Evolutionary conservation across 2,797 vertebrate genomes (phyloP).

Genomic region (Onychomys arenicola): DNA sequence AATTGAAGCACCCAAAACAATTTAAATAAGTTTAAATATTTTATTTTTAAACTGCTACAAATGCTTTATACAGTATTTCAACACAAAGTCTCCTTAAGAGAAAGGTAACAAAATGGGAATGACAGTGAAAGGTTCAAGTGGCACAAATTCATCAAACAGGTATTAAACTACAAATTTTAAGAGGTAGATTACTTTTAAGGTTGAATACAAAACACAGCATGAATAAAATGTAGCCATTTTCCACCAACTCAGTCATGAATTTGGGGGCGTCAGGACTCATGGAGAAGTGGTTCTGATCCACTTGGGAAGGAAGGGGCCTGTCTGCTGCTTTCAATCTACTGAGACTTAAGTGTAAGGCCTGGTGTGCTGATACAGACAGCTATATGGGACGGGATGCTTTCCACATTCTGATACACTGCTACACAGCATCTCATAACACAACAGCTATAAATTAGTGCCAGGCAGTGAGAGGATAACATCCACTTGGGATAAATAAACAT

Average conservation of each 20-base stretch:
- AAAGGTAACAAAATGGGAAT: conserved; percentile 91
- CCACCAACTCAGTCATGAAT: conserved; percentile 78
- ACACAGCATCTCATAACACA: conserved; percentile 72
- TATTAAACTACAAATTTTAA: conserved; percentile 89
- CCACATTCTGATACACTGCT: conserved; percentile 75
- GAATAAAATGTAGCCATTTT: conserved; percentile 83
- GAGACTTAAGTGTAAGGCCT: conserved; percentile 75
- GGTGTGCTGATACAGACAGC: conserved; percentile 71
- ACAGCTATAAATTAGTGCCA: conserved; percentile 77
- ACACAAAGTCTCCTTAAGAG: conserved; percentile 89
- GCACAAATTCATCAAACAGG: conserved; percentile 89
- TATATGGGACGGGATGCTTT: conserved; percentile 73
- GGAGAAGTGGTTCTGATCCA: conserved; percentile 73
- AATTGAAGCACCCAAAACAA: conserved; percentile 92
- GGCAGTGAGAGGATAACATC: conserved; percentile 76
- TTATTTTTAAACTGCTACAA: conserved; percentile 93
- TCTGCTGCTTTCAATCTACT: conserved; percentile 70
- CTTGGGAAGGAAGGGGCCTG: conserved; percentile 76
- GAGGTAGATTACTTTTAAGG: conserved; percentile 92
- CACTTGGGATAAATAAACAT: conserved; percentile 79
- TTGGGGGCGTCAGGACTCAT: conserved; percentile 49
- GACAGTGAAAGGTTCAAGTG: conserved; percentile 89
- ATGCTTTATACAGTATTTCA: conserved; percentile 91
- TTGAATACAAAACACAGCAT: conserved; percentile 80
- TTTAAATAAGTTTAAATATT: conserved; percentile 97